These are phyloP conservation scores for Pipistrellus kuhlii DNA, from an alignment of 2,797 vertebrate species.

Conservation along the genomic window DNA sequence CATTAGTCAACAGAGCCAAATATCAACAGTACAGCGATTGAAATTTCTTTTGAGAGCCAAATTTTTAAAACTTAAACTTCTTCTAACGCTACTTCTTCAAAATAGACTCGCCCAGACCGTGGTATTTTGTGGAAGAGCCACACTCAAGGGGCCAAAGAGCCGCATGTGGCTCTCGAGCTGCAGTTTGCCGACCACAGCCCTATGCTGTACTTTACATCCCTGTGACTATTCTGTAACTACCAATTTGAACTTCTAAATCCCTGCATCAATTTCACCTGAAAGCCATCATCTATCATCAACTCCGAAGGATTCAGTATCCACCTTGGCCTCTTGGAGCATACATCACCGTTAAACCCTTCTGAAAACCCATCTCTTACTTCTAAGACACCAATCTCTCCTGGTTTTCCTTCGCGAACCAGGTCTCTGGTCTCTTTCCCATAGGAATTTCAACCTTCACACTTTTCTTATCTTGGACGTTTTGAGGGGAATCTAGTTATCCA, in stretches of 20 bases:
- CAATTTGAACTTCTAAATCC: background rate
- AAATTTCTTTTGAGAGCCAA: too few relatives aligned
- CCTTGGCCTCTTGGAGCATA: background rate
- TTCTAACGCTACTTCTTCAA: too few relatives aligned
- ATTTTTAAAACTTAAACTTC: too few relatives aligned
- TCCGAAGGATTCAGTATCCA: background rate
- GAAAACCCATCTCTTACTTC: background rate
- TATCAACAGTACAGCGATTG: too few relatives aligned
- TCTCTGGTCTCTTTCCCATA: background rate
- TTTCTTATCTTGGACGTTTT: background rate
- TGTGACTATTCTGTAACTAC: background rate
- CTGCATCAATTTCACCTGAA: background rate
- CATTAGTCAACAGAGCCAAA: too few relatives aligned
- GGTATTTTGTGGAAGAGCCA: too few relatives aligned
- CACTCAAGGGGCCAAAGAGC: too few relatives aligned
- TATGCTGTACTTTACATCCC: background rate
- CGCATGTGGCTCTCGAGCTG: too few relatives aligned
- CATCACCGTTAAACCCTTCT: background rate
- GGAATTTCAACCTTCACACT: background rate
- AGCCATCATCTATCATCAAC: background rate
- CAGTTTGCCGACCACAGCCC: background rate
- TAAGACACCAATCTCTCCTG: background rate
- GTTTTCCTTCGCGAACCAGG: background rate
- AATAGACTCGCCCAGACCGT: too few relatives aligned
- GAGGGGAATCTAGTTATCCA: background rate